Percentiles rank a stretch among this genome's conserved stretches.
Conservation (phyloP, 2,888 invertebrate genomes). For the Dinocampus coccinellae region DNA sequence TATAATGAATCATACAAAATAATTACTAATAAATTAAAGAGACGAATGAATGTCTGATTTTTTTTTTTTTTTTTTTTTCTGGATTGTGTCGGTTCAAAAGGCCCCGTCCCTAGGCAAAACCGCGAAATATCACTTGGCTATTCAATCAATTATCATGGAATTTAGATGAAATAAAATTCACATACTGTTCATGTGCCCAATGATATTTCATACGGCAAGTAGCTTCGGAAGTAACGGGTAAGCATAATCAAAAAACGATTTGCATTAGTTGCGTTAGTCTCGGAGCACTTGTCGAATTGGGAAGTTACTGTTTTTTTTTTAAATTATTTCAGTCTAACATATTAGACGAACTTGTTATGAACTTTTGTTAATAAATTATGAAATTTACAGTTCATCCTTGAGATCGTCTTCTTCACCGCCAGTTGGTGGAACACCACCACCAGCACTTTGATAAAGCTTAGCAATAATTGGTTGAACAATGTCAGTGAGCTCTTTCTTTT, state of each 20-base stretch:
- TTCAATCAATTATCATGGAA: neutral
- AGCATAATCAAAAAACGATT: conserved; percentile 15
- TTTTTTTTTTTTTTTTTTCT: too few species aligned
- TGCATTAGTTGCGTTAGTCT: neutral
- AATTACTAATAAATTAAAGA: conserved; percentile 24
- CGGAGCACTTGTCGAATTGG: conserved; percentile 24
- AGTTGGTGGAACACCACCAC: conserved; percentile 76
- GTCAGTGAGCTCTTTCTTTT: conserved; percentile 95
- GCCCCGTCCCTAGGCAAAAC: conserved; percentile 11
- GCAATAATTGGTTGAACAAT: conserved; percentile 97
- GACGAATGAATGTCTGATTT: conserved; percentile 8
- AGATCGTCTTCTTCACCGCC: conserved; percentile 81
- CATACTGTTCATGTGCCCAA: neutral
- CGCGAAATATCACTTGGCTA: neutral
- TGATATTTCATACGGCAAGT: neutral
- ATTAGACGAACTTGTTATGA: conserved; percentile 39
- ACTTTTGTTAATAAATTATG: conserved; percentile 6
- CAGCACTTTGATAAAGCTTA: conserved; percentile 92
- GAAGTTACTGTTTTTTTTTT: conserved; percentile 49
- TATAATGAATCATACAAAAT: conserved; percentile 29
- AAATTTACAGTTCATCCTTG: conserved; percentile 84
- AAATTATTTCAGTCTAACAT: conserved; percentile 58
- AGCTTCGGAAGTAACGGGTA: conserved; percentile 9
- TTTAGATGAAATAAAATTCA: neutral
- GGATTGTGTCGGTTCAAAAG: neutral